Evolutionary conservation across 2,888 invertebrate genomes (phyloP), one percentile per base, ranked within the genome.

Genomic region (Cremastobaeus sp.): DNA sequence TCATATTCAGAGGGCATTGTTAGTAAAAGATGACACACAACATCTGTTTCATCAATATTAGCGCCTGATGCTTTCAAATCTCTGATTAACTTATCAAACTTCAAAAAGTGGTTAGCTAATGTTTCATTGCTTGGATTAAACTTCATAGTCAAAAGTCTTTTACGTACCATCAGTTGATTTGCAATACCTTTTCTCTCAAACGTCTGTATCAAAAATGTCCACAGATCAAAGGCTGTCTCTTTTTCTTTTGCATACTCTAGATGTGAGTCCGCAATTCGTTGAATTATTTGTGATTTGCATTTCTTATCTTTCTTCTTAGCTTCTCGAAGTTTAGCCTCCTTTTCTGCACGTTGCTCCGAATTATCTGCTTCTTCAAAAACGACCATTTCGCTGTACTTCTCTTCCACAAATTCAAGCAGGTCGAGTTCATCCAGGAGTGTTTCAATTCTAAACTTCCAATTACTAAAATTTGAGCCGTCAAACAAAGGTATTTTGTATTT

Each of bases 241-340:
- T 75, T 70, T 12, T 81, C 79, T 60, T 80, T 79, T 1, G 76
- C 78, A 32, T 81, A 83, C 66, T 82, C 82, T 45, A 82, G 60
- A 34, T 82, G 79, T 45, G 70, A 79, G 48, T 81, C 80, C 3
- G 79, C 75, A 17, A 81, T 77, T 4, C 78, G 52, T 54, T 80
- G 79, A 12, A 80, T 62, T 14, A 81, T 77, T 32, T 74, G 74
- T 5, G 79, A 80, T 21, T 76, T 80, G 48, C 78, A 80, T 54
- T 79, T 76, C 45, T 60, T 41, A 11, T 79, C 65, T 39, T 47
- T 43, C 14, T 20, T 47, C n/a, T n/a, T 20, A 2, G 14, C 3
- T 35, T 12, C 3, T 12, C 2, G 6, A 12, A 35, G 1, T 14
- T 5, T 17, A 18, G 9, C 30, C 17, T 30, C 5, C 8, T 28